These are phyloP conservation scores for Mus spretus DNA, from an alignment of 2,797 vertebrate genomes.

Conservation along the genomic window DNA sequence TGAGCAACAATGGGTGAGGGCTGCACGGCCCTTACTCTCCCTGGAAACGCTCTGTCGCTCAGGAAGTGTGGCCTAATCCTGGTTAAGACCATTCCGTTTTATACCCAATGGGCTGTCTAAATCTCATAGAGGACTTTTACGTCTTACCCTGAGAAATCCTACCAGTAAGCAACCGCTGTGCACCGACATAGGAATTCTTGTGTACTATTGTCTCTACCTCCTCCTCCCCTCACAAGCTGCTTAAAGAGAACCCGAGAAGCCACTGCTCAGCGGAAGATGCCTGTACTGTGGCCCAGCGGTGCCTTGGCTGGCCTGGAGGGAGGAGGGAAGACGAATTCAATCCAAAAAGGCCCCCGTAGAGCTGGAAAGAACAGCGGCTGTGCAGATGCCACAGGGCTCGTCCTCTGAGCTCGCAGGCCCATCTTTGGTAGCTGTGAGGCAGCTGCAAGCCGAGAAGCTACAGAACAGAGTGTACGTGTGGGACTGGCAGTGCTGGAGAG, in stretches of 20 bases:
- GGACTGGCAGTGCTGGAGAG: neutral
- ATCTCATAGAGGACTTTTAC: conserved; percentile 42
- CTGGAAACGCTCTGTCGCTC: conserved; percentile 63
- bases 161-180: neutral
- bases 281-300: conserved; percentile 35
- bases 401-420: neutral
- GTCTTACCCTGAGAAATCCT: conserved; percentile 57
- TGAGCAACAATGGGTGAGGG: neutral
- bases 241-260: conserved; percentile 46
- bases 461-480: neutral
- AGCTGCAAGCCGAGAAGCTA: neutral
- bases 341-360: conserved; percentile 30
- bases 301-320: neutral
- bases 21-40: neutral
- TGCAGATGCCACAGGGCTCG: neutral
- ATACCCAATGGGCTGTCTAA: neutral
- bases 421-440: neutral
- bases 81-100: conserved; percentile 46
- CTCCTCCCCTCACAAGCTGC: conserved; percentile 31
- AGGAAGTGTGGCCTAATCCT: conserved; percentile 71
- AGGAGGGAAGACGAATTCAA: neutral
- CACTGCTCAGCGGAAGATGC: neutral
- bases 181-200: neutral
- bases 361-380: conserved; percentile 11
- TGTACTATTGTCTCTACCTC: neutral